These are phyloP conservation scores for Empidonax traillii DNA, from an alignment of 2,113 vertebrate genomes.

Conservation along the genomic window DNA sequence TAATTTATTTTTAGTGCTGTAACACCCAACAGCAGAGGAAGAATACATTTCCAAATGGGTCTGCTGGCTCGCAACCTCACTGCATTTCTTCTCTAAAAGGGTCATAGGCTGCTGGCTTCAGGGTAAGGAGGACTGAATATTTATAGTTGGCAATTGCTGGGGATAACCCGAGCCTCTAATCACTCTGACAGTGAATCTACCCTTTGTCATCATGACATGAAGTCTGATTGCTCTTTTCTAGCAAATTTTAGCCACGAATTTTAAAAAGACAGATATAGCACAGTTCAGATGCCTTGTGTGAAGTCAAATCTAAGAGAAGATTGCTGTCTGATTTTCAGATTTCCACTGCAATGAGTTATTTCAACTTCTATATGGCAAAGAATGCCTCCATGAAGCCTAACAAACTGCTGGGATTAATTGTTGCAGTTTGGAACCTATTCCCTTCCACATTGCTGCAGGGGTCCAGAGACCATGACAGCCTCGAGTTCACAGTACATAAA, in stretches of 20 bases:
- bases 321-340: not conserved
- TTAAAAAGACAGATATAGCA: not conserved
- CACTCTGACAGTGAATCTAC: not conserved
- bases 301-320: not conserved
- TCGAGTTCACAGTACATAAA: not conserved
- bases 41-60: constrained; percentile 12
- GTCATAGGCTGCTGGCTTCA: constrained; percentile 9
- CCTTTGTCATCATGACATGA: not conserved
- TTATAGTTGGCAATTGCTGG: not conserved
- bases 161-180: constrained; percentile 3
- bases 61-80: constrained; percentile 3
- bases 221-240: not conserved
- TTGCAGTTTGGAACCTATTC: not conserved
- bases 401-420: not conserved
- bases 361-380: not conserved
- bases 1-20: constrained; percentile 59
- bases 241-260: not conserved
- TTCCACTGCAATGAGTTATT: not conserved
- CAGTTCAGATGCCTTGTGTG: not conserved
- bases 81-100: not conserved
- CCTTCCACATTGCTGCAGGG: not conserved
- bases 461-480: not conserved
- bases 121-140: not conserved
- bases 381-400: not conserved
- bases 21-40: constrained; percentile 18